Base-by-base conservation (phyloP, 2,888 invertebrate genomes). In the Polydrusus cervinus region DNA sequence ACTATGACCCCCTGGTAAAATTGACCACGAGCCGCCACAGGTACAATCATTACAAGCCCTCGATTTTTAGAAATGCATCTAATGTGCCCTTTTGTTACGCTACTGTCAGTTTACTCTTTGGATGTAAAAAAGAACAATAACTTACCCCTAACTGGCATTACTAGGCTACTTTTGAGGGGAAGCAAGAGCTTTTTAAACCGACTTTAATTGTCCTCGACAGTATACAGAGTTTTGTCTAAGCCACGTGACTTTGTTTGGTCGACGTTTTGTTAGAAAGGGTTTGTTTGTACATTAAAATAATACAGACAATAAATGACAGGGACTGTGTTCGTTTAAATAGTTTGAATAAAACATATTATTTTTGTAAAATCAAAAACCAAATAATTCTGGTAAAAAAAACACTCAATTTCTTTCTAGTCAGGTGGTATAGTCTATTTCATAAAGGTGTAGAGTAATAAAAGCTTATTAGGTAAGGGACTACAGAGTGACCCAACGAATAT, bases 201-300 rank as follows among this genome's bases (percentile, higher is more conserved):
- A 84, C 84, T 84, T 84, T 83, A 83, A 84, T 84, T 83, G 83
- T 84, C 81, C 78, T 34, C 34, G 78, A 61, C 75, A 80, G 81
- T 81, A 80, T 80, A 79, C 76, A 82, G 80, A 80, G 80, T 82
- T 82, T 82, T 81, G 78, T 76, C 78, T 80, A 73, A 81, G 79
- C 81, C 83, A 83, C 84, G 84, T 83, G 84, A 80, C 82, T 70
- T 43, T 80, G 82, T 82, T 83, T 82, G 81, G 67, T 30, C 38
- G 18, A 14, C 53, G 61, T 65, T 62, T 67, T 55, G 66, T 67
- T 65, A 43, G n/a, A 14, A 20, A 25, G n/a, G 34, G 49, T 74
- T 49, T 76, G 76, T 76, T 76, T 76, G 65, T 60, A 18, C n/a
- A 45, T 34, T 25, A 49, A 55, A 65, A 53, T 64, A 66, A 66